These are phyloP conservation scores for Frieseomelitta varia DNA, from an alignment of 1,140 invertebrate genomes.

Conservation along the genomic window DNA sequence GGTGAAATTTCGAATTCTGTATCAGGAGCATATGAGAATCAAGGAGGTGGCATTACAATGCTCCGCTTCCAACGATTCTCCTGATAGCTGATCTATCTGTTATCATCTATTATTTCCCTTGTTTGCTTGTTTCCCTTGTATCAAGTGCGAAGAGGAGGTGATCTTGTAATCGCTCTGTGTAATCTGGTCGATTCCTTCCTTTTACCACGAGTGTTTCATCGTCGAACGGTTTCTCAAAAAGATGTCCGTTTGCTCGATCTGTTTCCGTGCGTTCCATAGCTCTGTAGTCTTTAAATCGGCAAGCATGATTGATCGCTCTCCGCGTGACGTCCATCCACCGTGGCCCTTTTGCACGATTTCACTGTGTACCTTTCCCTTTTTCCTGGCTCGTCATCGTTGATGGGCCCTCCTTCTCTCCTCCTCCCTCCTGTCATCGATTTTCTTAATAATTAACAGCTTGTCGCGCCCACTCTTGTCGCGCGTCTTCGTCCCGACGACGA, in stretches of 20 bases:
- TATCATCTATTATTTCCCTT: too few species aligned
- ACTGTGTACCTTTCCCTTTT: slow-evolving; percentile 55
- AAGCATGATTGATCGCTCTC: slow-evolving; percentile 59
- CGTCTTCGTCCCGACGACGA: slow-evolving; percentile 24
- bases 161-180: slow-evolving; percentile 55
- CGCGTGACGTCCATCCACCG: slow-evolving; percentile 57
- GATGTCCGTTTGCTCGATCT: slow-evolving; percentile 43
- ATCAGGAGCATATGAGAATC: too few species aligned
- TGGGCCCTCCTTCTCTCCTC: slow-evolving; percentile 7
- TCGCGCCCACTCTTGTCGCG: slow-evolving; percentile 38
- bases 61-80: too few species aligned
- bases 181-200: slow-evolving; percentile 39
- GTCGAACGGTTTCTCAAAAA: slow-evolving; percentile 63
- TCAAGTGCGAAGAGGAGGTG: slow-evolving; percentile 14
- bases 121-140: not conserved
- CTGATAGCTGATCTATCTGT: too few species aligned
- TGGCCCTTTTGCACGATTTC: slow-evolving; percentile 55
- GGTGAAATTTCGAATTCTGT: too few species aligned
- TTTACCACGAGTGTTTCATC: slow-evolving; percentile 55
- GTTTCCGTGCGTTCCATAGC: slow-evolving; percentile 9
- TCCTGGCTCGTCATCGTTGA: slow-evolving; percentile 38
- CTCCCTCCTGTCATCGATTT: slow-evolving; percentile 37
- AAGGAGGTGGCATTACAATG: too few species aligned
- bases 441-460: slow-evolving; percentile 66
- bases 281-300: slow-evolving; percentile 51